A percentile compares a stretch with the other conserved stretches of the same genome.
Evolutionary conservation across 2,797 vertebrate genomes (phyloP).

Genomic region (Eleutherodactylus coqui): DNA sequence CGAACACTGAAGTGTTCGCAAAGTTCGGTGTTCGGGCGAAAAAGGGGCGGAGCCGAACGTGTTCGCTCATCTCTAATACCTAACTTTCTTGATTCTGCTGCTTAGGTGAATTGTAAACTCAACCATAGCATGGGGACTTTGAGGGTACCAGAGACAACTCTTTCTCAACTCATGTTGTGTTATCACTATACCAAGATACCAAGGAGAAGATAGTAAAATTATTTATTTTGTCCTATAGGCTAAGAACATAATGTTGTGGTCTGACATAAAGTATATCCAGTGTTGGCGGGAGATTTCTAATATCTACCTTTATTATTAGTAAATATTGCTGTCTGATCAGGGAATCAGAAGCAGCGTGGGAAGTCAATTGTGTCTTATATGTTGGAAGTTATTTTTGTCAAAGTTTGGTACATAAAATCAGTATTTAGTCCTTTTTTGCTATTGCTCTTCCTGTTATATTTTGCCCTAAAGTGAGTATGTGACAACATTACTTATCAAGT

Average conservation of each 20-base stretch:
- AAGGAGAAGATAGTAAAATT: background rate
- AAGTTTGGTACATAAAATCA: background rate
- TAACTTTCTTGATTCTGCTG: background rate
- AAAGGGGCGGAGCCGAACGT: too few relatives aligned
- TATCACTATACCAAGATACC: background rate
- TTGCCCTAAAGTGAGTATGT: background rate
- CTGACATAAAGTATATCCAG: background rate
- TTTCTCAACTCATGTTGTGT: slow-evolving; percentile 11
- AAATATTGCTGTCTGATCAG: background rate
- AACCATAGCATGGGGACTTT: background rate
- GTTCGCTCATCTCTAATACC: too few relatives aligned
- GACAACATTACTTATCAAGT: background rate
- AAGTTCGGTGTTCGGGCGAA: too few relatives aligned
- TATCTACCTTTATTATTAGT: background rate
- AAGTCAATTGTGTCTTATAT: background rate
- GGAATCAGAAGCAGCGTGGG: background rate
- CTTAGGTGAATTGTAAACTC: slow-evolving; percentile 6
- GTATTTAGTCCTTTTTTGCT: background rate
- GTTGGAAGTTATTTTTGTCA: background rate
- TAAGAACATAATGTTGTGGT: background rate
- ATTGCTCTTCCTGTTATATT: background rate
- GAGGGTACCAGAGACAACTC: background rate
- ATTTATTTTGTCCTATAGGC: background rate
- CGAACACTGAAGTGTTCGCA: too few relatives aligned
- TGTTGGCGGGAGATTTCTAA: background rate